phyloP scores from a whole-genome alignment of 2,113 vertebrate genomes.

The Phaethon lepturus region DNA sequence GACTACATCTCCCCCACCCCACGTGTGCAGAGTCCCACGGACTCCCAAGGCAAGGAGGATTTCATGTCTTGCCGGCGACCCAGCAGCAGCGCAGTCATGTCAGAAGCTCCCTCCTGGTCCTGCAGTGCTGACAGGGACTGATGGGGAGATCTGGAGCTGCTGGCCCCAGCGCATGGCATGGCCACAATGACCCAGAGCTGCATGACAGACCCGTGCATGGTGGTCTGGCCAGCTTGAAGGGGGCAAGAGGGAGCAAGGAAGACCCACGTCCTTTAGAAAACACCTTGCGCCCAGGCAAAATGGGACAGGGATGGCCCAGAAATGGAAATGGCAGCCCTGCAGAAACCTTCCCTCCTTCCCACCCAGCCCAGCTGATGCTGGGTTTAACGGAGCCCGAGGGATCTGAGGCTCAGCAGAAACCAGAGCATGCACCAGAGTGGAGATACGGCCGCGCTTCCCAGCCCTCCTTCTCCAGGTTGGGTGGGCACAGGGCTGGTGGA shows the following conservation, averaged over 20 bases:
- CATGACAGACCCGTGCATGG: too few species aligned
- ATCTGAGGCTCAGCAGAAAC: neutral
- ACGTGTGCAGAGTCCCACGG: accelerated
- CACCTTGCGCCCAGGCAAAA: neutral
- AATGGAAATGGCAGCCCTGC: neutral
- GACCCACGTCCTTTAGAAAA: neutral
- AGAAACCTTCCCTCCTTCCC: neutral
- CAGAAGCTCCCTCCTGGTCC: neutral
- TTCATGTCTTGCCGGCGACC: neutral
- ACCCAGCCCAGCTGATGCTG: neutral
- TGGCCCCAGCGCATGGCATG: neutral
- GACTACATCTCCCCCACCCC: neutral
- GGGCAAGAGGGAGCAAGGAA: neutral
- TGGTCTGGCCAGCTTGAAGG: too few species aligned
- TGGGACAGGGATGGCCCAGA: neutral
- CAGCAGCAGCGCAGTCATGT: neutral
- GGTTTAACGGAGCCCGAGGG: neutral
- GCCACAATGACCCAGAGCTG: neutral
- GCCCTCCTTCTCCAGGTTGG: neutral
- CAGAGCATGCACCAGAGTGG: neutral
- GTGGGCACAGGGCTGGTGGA: neutral
- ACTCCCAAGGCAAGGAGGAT: neutral
- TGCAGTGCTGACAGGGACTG: neutral
- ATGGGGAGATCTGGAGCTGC: neutral
- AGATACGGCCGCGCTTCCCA: neutral